Percentiles rank a stretch among this genome's conserved stretches.
phyloP scores from a whole-genome alignment of 2,113 vertebrate genomes.

The Nothocercus nigrocapillus region DNA sequence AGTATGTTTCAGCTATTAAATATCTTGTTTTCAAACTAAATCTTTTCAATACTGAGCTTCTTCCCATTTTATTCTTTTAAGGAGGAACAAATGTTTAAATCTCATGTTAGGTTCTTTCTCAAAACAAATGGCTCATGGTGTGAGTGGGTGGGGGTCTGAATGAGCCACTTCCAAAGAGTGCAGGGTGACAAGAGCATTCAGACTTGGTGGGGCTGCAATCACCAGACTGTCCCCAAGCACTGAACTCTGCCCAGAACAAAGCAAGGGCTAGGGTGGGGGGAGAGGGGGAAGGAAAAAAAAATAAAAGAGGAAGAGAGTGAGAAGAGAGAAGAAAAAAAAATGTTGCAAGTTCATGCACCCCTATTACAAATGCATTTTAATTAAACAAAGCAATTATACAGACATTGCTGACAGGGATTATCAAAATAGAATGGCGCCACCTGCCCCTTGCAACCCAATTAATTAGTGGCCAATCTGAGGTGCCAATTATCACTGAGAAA shows the following conservation, averaged over 20 bases:
- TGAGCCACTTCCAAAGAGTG: slow-evolving; percentile 9
- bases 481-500: slow-evolving; percentile 86
- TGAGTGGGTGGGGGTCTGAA: not conserved
- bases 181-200: not conserved
- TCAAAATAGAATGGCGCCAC: slow-evolving; percentile 87
- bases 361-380: slow-evolving; percentile 86
- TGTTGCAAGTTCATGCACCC: slow-evolving; percentile 87
- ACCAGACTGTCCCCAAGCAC: slow-evolving; percentile 67
- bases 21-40: slow-evolving; percentile 31
- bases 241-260: slow-evolving; percentile 75
- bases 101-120: not conserved
- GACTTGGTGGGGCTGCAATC: not conserved
- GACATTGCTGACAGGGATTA: slow-evolving; percentile 88
- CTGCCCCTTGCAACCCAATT: slow-evolving; percentile 89
- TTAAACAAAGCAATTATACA: slow-evolving; percentile 91
- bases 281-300: not conserved
- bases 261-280: not conserved
- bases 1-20: slow-evolving; percentile 56
- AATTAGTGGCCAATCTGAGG: slow-evolving; percentile 85
- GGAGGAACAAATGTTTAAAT: not conserved
- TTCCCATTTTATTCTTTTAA: not conserved
- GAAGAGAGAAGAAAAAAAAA: not conserved
- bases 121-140: slow-evolving; percentile 1
- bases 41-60: not conserved
- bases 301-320: not conserved